Evolutionary conservation across 2,113 vertebrate genomes (phyloP).

Genomic region (Pygoscelis antarcticus): DNA sequence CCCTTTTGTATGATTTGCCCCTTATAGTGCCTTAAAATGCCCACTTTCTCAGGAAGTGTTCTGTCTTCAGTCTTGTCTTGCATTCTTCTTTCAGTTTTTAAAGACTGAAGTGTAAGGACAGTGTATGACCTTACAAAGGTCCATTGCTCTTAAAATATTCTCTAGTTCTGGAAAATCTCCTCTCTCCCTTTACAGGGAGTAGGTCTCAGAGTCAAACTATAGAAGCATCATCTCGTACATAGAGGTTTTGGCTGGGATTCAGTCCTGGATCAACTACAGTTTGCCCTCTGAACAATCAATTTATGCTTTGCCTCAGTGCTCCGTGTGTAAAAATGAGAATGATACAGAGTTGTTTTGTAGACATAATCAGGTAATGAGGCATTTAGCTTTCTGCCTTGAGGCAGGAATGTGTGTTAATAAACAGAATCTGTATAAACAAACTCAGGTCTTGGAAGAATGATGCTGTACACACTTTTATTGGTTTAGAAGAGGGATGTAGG

Average conservation of each 20-base stretch:
- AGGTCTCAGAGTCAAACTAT: background rate
- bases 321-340: slow-evolving; percentile 10
- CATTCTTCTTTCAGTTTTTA: background rate
- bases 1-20: background rate
- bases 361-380: background rate
- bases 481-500: background rate
- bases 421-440: background rate
- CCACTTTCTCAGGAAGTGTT: background rate
- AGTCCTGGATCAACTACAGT: background rate
- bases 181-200: background rate
- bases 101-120: background rate
- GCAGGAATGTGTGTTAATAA: background rate
- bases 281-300: background rate
- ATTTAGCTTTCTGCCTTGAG: background rate
- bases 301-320: slow-evolving; percentile 8
- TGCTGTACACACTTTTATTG: background rate
- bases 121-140: background rate
- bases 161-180: background rate
- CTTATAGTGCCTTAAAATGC: background rate
- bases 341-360: background rate
- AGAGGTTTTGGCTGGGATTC: background rate
- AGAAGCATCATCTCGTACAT: background rate
- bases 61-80: background rate
- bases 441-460: background rate
- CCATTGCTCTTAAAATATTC: background rate